phyloP scores from a whole-genome alignment of 2,797 vertebrate genomes.

The Sebastolobus alascanus region DNA sequence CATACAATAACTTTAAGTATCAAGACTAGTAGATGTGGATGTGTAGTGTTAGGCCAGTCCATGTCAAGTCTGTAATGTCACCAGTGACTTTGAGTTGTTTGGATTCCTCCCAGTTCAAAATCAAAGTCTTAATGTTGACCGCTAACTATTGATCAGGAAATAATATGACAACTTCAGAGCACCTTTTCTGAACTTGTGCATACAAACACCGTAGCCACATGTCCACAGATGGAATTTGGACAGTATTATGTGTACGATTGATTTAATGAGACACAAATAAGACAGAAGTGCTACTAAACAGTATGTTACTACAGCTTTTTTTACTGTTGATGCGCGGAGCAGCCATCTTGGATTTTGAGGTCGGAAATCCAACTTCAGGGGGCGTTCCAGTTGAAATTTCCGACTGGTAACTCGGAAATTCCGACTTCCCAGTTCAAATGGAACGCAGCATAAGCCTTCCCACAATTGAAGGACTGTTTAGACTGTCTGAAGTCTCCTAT shows the following conservation, averaged over 20 bases:
- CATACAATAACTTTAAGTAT: neutral
- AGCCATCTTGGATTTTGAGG: neutral
- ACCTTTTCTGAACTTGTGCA: constrained; percentile 1
- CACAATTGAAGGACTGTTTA: neutral
- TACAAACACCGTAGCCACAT: too few species aligned
- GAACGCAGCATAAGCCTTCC: neutral
- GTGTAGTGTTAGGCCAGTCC: neutral
- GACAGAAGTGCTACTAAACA: neutral
- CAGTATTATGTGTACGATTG: neutral
- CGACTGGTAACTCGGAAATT: neutral
- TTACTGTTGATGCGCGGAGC: neutral
- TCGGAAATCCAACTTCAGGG: neutral
- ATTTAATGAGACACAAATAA: neutral
- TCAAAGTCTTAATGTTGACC: neutral
- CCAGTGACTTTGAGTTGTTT: neutral
- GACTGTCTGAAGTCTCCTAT: neutral
- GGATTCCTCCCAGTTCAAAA: neutral
- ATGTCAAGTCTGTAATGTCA: neutral
- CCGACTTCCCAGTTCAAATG: neutral
- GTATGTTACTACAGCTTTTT: neutral
- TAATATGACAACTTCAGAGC: neutral
- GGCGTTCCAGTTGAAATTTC: neutral
- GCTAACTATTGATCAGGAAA: neutral
- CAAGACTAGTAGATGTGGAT: neutral
- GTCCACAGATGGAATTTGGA: neutral